Conservation (phyloP, 1,140 invertebrate genomes). For the Potamilus streckersoni region DNA sequence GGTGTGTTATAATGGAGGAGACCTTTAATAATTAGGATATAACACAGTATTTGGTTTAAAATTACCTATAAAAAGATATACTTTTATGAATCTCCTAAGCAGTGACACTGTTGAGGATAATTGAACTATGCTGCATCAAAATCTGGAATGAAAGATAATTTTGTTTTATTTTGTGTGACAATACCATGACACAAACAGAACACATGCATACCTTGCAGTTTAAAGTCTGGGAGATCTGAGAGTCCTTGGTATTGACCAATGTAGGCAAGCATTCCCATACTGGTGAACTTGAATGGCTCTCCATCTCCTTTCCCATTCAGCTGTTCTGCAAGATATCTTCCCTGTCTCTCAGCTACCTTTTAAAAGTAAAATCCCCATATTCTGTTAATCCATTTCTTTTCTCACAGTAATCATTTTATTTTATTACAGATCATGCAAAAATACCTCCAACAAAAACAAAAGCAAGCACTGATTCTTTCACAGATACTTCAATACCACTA, state of each 20-base stretch:
- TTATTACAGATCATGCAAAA: neutral
- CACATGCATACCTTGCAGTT: conserved; percentile 57
- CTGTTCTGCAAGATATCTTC: conserved; percentile 61
- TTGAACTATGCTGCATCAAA: too few species aligned
- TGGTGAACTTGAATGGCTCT: conserved; percentile 62
- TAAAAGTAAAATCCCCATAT: conserved; percentile 1
- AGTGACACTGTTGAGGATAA: too few species aligned
- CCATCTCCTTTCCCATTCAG: conserved; percentile 43
- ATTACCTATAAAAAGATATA: too few species aligned
- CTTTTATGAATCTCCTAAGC: too few species aligned
- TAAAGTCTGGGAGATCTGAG: conserved; percentile 65
- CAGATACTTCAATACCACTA: neutral
- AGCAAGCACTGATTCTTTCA: neutral
- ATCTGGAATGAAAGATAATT: too few species aligned
- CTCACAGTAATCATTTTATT: neutral
- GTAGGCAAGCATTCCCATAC: conserved; percentile 68
- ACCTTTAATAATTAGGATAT: too few species aligned
- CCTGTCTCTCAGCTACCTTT: conserved; percentile 68
- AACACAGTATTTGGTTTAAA: too few species aligned
- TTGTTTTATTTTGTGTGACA: too few species aligned
- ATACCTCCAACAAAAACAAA: neutral
- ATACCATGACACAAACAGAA: neutral
- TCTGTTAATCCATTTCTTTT: neutral
- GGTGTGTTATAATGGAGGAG: too few species aligned
- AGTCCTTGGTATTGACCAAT: conserved; percentile 66